phyloP scores from a whole-genome alignment of 2,113 vertebrate genomes.

The Crotalus horridus region DNA sequence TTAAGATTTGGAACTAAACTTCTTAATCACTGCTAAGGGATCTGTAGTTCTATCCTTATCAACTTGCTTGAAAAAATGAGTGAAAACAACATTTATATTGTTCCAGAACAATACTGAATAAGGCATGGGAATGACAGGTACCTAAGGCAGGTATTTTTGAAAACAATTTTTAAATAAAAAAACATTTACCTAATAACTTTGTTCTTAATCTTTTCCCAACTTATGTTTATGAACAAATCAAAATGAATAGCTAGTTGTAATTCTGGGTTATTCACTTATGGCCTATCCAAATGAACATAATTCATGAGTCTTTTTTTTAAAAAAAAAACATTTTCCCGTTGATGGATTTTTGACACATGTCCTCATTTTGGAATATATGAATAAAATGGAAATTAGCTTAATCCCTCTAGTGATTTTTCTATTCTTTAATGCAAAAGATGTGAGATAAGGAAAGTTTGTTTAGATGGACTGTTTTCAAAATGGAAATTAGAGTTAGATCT shows the following conservation, averaged over 20 bases:
- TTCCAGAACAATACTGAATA: not conserved
- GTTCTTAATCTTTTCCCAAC: conserved; percentile 28
- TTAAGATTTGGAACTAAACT: not conserved
- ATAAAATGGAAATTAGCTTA: conserved; percentile 6
- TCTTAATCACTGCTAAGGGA: not conserved
- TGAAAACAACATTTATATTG: not conserved
- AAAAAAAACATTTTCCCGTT: conserved; percentile 16
- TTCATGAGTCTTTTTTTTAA: conserved; percentile 16
- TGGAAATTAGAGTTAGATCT: not conserved
- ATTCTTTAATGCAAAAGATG: not conserved
- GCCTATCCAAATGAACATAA: conserved; percentile 9
- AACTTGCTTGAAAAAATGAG: not conserved
- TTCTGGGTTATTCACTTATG: not conserved
- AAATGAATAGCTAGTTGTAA: conserved; percentile 46
- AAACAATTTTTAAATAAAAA: conserved; percentile 9
- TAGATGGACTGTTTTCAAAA: not conserved
- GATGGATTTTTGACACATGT: not conserved
- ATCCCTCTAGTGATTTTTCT: not conserved
- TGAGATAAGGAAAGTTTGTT: not conserved
- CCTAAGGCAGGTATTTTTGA: not conserved
- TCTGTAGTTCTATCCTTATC: not conserved
- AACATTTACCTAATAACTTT: not conserved
- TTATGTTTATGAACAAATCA: conserved; percentile 60
- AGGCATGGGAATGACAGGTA: not conserved
- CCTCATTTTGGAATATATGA: not conserved